Conservation (phyloP, 2,888 invertebrate species). For the Schrankia costaestrigalis region DNA sequence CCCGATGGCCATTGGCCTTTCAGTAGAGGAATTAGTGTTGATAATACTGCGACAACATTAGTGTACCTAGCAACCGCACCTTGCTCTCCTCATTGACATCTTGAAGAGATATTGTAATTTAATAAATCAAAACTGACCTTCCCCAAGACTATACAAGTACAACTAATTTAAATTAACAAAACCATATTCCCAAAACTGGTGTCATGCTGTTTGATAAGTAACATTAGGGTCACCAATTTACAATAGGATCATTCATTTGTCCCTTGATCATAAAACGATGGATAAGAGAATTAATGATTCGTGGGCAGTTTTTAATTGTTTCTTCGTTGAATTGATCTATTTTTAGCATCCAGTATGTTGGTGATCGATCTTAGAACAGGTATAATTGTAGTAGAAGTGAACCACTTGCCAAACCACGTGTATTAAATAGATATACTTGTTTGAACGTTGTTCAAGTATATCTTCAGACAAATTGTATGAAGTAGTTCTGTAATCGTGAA, state of each 20-base stretch:
- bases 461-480: slow-evolving; percentile 1
- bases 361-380: slow-evolving; percentile 8
- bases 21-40: slow-evolving; percentile 54
- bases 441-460: slow-evolving; percentile 7
- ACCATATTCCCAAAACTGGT: too few species aligned
- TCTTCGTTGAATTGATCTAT: slow-evolving; percentile 19
- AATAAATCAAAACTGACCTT: slow-evolving; percentile 34
- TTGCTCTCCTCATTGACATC: slow-evolving; percentile 19
- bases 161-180: too few species aligned
- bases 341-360: slow-evolving; percentile 13
- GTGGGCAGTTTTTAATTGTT: slow-evolving; percentile 19
- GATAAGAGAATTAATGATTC: slow-evolving; percentile 9
- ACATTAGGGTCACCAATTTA: too few species aligned
- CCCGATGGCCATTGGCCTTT: slow-evolving; percentile 46
- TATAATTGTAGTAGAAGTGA: slow-evolving; percentile 10
- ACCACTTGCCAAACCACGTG: slow-evolving; percentile 6
- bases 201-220: too few species aligned
- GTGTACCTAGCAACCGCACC: slow-evolving; percentile 38
- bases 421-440: slow-evolving; percentile 2
- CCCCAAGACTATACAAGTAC: slow-evolving; percentile 32
- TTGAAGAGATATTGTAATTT: slow-evolving; percentile 21
- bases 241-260: too few species aligned
- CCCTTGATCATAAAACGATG: too few species aligned
- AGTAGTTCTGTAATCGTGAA: too few species aligned
- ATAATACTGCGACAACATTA: slow-evolving; percentile 40